Conservation (phyloP, 2,888 invertebrate genomes). For the Drosophila paramelanica region DNA sequence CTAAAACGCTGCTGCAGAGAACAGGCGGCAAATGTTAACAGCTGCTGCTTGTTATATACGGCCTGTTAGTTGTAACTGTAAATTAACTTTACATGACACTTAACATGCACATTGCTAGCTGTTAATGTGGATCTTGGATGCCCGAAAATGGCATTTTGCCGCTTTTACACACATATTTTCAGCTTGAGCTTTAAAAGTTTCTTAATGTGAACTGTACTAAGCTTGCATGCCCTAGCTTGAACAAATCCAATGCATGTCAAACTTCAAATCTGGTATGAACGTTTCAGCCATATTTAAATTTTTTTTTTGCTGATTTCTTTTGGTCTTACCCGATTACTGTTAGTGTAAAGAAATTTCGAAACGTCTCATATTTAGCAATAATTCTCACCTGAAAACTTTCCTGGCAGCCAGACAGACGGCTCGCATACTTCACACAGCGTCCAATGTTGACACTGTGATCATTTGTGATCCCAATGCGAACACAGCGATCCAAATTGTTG, state of each 20-base stretch:
- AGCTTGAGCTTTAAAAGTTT: too few relatives aligned
- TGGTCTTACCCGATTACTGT: not conserved
- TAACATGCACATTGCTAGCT: not conserved
- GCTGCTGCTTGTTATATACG: not conserved
- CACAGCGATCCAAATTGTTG: conserved; percentile 94
- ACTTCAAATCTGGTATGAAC: too few relatives aligned
- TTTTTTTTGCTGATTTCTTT: not conserved
- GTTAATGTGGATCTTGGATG: too few relatives aligned
- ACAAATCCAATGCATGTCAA: too few relatives aligned
- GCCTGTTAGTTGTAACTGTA: conserved; percentile 3
- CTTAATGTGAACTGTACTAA: too few relatives aligned
- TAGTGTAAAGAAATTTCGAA: conserved; percentile 14
- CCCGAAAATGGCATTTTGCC: too few relatives aligned
- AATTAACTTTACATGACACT: conserved; percentile 12
- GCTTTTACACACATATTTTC: too few relatives aligned
- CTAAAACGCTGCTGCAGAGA: conserved; percentile 14
- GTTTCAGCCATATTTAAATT: too few relatives aligned
- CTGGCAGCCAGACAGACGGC: conserved; percentile 84
- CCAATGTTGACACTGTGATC: conserved; percentile 95
- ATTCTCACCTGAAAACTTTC: conserved; percentile 85
- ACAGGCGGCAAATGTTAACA: conserved; percentile 68
- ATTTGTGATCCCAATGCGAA: conserved; percentile 92
- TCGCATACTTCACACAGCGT: conserved; percentile 88
- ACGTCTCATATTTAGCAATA: not conserved
- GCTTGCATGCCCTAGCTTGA: not conserved